Percentiles rank a stretch among this genome's conserved stretches.
These are phyloP conservation scores for Oreohelix idahoensis DNA, from an alignment of 1,140 invertebrate genomes.

Conservation along the genomic window DNA sequence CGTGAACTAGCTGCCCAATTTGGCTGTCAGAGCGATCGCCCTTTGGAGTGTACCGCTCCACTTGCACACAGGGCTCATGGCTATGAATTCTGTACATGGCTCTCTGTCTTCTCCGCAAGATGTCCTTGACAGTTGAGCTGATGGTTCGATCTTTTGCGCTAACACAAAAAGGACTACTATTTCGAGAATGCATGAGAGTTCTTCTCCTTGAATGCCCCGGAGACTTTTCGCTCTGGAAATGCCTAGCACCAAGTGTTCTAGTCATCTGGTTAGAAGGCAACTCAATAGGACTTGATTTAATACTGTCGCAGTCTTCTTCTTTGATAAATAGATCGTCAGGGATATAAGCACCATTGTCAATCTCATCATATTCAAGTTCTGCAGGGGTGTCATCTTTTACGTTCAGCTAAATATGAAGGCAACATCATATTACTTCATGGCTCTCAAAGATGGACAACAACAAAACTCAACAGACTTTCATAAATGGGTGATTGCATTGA, in stretches of 20 bases:
- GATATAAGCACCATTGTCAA: neutral
- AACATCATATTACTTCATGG: neutral
- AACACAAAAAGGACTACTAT: neutral
- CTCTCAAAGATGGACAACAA: too few species aligned
- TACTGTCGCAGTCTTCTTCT: conserved; percentile 21
- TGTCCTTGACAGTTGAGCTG: conserved; percentile 25
- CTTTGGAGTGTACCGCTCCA: neutral
- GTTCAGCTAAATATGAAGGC: neutral
- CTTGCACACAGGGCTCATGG: neutral
- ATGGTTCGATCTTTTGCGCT: conserved; percentile 4
- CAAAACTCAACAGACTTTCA: too few species aligned
- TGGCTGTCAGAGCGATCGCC: neutral
- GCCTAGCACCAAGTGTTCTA: neutral
- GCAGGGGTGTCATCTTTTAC: neutral
- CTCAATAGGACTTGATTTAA: neutral
- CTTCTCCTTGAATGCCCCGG: neutral
- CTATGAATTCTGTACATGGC: neutral
- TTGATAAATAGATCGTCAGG: neutral
- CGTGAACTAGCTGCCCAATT: neutral
- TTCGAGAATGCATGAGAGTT: neutral
- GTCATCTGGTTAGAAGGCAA: neutral
- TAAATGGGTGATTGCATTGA: too few species aligned
- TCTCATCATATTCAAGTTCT: conserved; percentile 12
- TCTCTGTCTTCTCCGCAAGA: conserved; percentile 15
- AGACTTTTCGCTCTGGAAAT: conserved; percentile 18